A percentile compares a stretch with the other conserved stretches of the same genome.
Conservation (phyloP, 2,797 vertebrate species). For the Karalla daura region DNA sequence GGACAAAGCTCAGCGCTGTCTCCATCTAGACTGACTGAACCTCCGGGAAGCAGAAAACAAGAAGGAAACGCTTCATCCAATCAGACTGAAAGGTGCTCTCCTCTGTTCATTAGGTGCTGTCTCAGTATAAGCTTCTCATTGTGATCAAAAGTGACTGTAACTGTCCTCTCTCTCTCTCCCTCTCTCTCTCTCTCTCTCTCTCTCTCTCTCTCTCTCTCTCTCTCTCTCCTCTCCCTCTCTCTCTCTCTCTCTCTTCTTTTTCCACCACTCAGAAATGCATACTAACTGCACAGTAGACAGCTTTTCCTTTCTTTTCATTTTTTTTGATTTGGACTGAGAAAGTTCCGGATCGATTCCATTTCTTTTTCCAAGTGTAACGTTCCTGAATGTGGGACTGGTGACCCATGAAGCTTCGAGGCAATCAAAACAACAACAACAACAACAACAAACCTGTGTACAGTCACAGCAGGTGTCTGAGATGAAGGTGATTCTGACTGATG, state of each 20-base stretch:
- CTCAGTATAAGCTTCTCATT: constrained; percentile 13
- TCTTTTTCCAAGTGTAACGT: neutral
- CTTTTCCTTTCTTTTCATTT: constrained; percentile 1
- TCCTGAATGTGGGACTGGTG: constrained; percentile 47
- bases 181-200: too few species aligned
- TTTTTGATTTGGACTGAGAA: too few species aligned
- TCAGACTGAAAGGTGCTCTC: constrained; percentile 31
- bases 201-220: too few species aligned
- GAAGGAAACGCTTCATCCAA: neutral
- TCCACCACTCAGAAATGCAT: too few species aligned
- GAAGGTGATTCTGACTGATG: constrained; percentile 21
- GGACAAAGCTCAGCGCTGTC: too few species aligned
- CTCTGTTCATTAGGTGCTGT: constrained; percentile 26
- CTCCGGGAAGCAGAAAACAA: neutral
- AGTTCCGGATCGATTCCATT: neutral
- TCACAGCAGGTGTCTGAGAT: constrained; percentile 26
- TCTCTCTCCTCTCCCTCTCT: too few species aligned
- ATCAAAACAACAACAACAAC: too few species aligned
- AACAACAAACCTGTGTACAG: constrained; percentile 32
- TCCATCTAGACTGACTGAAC: too few species aligned
- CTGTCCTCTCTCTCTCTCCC: too few species aligned
- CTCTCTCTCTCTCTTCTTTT: too few species aligned
- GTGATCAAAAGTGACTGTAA: constrained; percentile 34
- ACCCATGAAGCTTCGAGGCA: constrained; percentile 62
- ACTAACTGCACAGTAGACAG: constrained; percentile 35